Conservation (phyloP, 2,113 vertebrate genomes). For the Mixornis gularis region DNA sequence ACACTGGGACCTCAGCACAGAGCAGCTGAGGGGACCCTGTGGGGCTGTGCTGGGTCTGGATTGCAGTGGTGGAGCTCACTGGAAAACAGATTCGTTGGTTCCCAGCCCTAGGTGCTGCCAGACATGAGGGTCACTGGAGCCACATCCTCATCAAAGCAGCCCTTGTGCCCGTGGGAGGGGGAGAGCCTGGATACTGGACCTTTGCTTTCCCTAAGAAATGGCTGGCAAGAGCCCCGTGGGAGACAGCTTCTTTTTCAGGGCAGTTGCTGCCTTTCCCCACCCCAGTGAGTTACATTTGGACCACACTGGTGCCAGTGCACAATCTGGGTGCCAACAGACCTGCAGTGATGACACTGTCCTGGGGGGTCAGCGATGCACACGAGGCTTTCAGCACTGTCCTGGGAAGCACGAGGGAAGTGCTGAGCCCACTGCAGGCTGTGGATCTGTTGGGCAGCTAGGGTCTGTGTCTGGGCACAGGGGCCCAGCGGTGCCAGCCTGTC, state of each 20-base stretch:
- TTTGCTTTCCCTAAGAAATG: not conserved
- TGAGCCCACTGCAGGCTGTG: not conserved
- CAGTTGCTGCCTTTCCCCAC: not conserved
- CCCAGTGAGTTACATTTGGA: not conserved
- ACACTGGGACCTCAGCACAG: accelerated
- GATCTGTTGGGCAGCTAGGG: not conserved
- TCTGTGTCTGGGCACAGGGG: not conserved
- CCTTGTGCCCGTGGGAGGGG: not conserved
- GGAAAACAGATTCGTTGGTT: not conserved
- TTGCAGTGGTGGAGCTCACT: not conserved
- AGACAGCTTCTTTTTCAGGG: not conserved
- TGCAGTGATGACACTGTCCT: accelerated
- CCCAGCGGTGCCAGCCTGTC: not conserved
- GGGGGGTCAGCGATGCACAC: not conserved
- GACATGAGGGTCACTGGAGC: not conserved
- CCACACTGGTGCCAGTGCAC: not conserved
- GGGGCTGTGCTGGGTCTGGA: not conserved
- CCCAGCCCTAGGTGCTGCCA: not conserved
- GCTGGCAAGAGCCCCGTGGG: not conserved
- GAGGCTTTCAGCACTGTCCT: not conserved
- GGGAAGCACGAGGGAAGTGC: not conserved
- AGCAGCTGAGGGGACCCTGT: accelerated
- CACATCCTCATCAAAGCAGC: not conserved
- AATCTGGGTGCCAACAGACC: not conserved
- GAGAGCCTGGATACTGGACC: not conserved